Conservation (phyloP, 2,888 invertebrate genomes). For the Chydorus sphaericus region DNA sequence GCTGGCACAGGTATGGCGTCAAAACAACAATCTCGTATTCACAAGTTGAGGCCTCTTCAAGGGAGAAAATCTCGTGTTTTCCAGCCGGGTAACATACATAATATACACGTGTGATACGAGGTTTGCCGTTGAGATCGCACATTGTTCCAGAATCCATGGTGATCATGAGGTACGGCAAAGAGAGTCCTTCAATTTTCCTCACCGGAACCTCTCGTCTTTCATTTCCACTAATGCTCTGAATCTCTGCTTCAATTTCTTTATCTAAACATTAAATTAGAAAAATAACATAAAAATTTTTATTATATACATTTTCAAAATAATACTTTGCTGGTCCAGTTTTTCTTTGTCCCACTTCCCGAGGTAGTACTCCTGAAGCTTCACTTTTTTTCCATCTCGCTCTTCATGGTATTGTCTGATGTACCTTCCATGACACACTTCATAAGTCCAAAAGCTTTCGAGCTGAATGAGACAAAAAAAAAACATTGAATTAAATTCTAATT, state of each 20-base stretch:
- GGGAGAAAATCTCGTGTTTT: constrained; percentile 78
- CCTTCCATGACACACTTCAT: constrained; percentile 86
- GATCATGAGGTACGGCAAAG: constrained; percentile 66
- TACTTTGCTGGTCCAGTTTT: constrained; percentile 39
- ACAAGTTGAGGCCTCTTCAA: constrained; percentile 86
- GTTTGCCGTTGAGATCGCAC: constrained; percentile 79
- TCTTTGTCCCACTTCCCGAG: constrained; percentile 61
- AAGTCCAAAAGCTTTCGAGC: constrained; percentile 88
- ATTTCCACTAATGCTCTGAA: constrained; percentile 24
- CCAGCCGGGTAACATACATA: constrained; percentile 82
- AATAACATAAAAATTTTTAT: not conserved
- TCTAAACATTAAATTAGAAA: constrained; percentile 8
- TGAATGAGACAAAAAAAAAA: constrained; percentile 22
- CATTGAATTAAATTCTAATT: constrained; percentile 10
- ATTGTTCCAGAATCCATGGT: constrained; percentile 75
- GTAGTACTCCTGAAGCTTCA: constrained; percentile 69
- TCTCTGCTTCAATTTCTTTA: constrained; percentile 19
- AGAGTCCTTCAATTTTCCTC: constrained; percentile 73
- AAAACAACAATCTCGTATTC: constrained; percentile 85
- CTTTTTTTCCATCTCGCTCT: constrained; percentile 72
- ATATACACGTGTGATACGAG: constrained; percentile 60
- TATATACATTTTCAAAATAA: constrained; percentile 14
- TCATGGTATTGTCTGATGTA: constrained; percentile 91
- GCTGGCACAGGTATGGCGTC: constrained; percentile 70
- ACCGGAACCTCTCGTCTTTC: constrained; percentile 39